phyloP scores from a whole-genome alignment of 2,113 vertebrate species.

The Protomyctophum bolini region DNA sequence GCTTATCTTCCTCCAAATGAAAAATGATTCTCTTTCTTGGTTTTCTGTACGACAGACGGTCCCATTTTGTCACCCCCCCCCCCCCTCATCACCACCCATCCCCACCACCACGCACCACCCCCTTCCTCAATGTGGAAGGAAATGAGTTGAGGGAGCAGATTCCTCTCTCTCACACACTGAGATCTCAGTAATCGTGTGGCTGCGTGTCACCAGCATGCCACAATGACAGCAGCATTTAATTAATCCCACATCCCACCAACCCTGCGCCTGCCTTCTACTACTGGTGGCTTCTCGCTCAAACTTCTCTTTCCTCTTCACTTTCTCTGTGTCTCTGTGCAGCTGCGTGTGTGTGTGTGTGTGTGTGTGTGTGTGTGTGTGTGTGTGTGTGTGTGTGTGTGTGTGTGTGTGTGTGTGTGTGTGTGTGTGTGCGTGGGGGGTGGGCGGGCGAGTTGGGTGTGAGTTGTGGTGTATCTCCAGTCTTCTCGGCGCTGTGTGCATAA shows the following conservation, averaged over 20 bases:
- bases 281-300: constrained; percentile 55
- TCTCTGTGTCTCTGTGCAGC: not conserved
- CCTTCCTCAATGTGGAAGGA: constrained; percentile 61
- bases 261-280: constrained; percentile 46
- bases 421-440: too few species aligned
- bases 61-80: constrained; percentile 40
- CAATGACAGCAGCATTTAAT: constrained; percentile 75
- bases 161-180: constrained; percentile 62
- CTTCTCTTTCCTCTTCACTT: constrained; percentile 37
- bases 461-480: too few species aligned
- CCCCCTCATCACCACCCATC: not conserved
- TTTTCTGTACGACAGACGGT: constrained; percentile 55
- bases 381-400: constrained; percentile 4
- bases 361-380: constrained; percentile 31
- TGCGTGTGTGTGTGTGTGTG: constrained; percentile 13
- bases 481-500: constrained; percentile 36
- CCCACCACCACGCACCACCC: not conserved
- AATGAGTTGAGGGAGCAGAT: constrained; percentile 72
- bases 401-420: not conserved
- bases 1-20: constrained; percentile 57
- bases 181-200: constrained; percentile 67
- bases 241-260: constrained; percentile 65
- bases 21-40: constrained; percentile 55
- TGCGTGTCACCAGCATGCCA: constrained; percentile 64
- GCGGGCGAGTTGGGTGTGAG: too few species aligned